Percentiles rank a stretch among this genome's conserved stretches.
Conservation (phyloP, 2,888 invertebrate species). For the Drosophila rubida region DNA sequence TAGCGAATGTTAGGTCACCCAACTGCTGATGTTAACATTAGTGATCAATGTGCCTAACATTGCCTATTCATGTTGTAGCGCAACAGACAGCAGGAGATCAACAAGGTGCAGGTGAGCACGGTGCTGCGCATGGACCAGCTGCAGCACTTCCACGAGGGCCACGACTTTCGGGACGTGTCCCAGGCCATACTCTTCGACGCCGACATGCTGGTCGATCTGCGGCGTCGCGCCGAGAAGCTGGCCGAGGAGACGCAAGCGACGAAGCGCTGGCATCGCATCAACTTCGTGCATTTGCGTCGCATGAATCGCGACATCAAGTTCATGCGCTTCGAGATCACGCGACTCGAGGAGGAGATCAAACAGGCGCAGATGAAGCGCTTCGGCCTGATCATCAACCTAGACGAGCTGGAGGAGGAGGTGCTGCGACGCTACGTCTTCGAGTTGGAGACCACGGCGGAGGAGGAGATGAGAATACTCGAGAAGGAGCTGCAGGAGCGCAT, state of each 20-base stretch:
- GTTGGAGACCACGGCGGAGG: slow-evolving; percentile 85
- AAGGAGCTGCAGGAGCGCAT: slow-evolving; percentile 84
- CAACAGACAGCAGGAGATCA: slow-evolving; percentile 88
- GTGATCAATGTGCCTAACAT: no score
- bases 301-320: slow-evolving; percentile 89
- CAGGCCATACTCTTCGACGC: slow-evolving; percentile 88
- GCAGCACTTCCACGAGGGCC: slow-evolving; percentile 86
- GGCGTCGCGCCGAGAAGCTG: slow-evolving; percentile 88
- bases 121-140: slow-evolving; percentile 90
- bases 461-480: slow-evolving; percentile 85
- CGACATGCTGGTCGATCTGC: slow-evolving; percentile 86
- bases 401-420: slow-evolving; percentile 86
- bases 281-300: slow-evolving; percentile 88
- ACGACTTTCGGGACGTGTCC: slow-evolving; percentile 85
- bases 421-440: slow-evolving; percentile 86
- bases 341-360: slow-evolving; percentile 86
- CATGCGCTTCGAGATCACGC: slow-evolving; percentile 87
- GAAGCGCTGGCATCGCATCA: slow-evolving; percentile 88
- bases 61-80: slow-evolving; percentile 43
- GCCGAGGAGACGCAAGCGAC: slow-evolving; percentile 88
- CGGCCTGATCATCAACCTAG: slow-evolving; percentile 86
- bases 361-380: slow-evolving; percentile 87
- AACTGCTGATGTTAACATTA: no score
- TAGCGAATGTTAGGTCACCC: no score
- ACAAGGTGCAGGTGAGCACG: slow-evolving; percentile 90